Percentiles rank a stretch among this genome's conserved stretches.
Evolutionary conservation across 2,113 vertebrate genomes (phyloP).

Genomic region (Amblyopsis rosae): DNA sequence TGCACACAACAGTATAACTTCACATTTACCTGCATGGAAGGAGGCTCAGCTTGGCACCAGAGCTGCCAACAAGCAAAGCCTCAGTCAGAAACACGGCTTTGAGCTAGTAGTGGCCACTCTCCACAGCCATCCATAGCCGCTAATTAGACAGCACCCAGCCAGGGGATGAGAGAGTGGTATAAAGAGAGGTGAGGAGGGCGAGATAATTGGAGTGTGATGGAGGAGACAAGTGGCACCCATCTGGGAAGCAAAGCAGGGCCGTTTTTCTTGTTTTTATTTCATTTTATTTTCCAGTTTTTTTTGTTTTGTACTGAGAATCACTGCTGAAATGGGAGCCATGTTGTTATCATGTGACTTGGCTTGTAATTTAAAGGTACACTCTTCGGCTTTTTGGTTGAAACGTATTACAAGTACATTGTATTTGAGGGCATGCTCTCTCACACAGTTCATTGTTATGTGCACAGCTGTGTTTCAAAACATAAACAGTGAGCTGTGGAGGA

Average conservation of each 20-base stretch:
- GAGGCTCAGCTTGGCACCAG: conserved; percentile 39
- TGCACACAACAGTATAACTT: conserved; percentile 6
- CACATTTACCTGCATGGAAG: conserved; percentile 28
- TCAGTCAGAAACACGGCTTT: not conserved
- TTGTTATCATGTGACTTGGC: not conserved
- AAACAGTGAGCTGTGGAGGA: not conserved
- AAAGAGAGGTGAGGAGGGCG: conserved; percentile 11
- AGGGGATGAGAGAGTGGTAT: conserved; percentile 31
- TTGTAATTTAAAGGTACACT: not conserved
- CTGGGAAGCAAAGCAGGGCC: conserved; percentile 16
- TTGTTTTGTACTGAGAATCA: conserved; percentile 22
- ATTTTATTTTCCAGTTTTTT: too few species aligned
- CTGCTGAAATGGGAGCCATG: conserved; percentile 22
- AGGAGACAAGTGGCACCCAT: conserved; percentile 21
- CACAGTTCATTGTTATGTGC: too few species aligned
- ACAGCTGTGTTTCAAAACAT: too few species aligned
- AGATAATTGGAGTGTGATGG: conserved; percentile 14
- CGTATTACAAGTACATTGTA: too few species aligned
- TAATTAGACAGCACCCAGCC: conserved; percentile 63
- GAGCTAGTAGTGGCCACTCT: conserved; percentile 21
- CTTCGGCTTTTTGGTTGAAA: too few species aligned
- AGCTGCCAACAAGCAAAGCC: conserved; percentile 31
- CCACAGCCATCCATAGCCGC: conserved; percentile 35
- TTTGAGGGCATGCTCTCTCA: too few species aligned
- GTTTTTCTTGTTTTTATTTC: too few species aligned